phyloP scores from a whole-genome alignment of 2,797 vertebrate species.

The Sebastes steindachneri region DNA sequence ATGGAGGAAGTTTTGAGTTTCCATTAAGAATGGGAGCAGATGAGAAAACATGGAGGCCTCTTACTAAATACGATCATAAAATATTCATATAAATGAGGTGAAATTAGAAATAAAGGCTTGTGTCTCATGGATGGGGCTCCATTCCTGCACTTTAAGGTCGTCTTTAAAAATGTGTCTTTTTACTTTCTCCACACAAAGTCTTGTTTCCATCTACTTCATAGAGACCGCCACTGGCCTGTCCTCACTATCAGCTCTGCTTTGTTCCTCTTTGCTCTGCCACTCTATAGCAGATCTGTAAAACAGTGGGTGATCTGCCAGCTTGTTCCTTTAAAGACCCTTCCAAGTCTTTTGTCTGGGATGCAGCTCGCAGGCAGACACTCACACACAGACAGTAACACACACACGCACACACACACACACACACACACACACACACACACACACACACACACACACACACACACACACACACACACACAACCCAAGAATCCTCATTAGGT shows the following conservation, averaged over 20 bases:
- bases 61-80: not conserved
- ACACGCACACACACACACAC: not conserved
- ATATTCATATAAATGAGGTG: not conserved
- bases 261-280: slow-evolving; percentile 42
- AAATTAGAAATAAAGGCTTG: not conserved
- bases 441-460: not conserved
- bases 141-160: not conserved
- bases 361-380: slow-evolving; percentile 22
- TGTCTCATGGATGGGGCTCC: not conserved
- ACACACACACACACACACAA: slow-evolving; percentile 6
- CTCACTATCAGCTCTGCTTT: slow-evolving; percentile 25
- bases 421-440: not conserved
- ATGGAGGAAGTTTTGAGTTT: not conserved
- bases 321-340: slow-evolving; percentile 47
- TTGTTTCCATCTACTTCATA: slow-evolving; percentile 5
- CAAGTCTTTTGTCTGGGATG: slow-evolving; percentile 52
- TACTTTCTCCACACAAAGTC: slow-evolving; percentile 1
- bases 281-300: slow-evolving; percentile 58
- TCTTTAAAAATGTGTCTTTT: not conserved
- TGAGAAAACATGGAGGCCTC: not conserved
- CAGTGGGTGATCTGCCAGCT: slow-evolving; percentile 56
- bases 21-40: not conserved
- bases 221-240: slow-evolving; percentile 22
- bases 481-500: slow-evolving; percentile 64
- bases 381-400: not conserved